Evolutionary conservation across 2,113 vertebrate genomes (phyloP).

Genomic region (Pachypanchax playfairii): DNA sequence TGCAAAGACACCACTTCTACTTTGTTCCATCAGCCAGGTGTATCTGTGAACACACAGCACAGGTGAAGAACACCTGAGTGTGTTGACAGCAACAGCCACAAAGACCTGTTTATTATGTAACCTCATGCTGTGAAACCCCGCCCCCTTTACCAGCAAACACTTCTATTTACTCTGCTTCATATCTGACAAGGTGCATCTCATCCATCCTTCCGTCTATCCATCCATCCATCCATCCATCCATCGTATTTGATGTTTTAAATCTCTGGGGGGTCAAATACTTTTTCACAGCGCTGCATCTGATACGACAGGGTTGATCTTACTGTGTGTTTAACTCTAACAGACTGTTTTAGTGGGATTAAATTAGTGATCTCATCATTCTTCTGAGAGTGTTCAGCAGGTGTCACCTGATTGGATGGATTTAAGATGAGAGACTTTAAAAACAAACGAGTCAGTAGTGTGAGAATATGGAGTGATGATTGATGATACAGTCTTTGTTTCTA

Average conservation of each 20-base stretch:
- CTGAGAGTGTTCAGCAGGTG: too few relatives aligned
- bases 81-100: not conserved
- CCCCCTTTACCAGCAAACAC: too few relatives aligned
- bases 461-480: not conserved
- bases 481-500: constrained; percentile 39
- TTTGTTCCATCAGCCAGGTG: not conserved
- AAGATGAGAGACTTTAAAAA: not conserved
- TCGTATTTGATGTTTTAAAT: too few relatives aligned
- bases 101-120: too few relatives aligned
- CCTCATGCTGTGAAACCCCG: constrained; percentile 10
- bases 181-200: constrained; percentile 12
- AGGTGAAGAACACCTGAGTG: constrained; percentile 8
- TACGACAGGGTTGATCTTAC: not conserved
- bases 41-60: not conserved
- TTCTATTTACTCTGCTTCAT: constrained; percentile 9
- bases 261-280: too few relatives aligned
- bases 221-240: too few relatives aligned
- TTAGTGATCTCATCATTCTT: too few relatives aligned
- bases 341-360: too few relatives aligned
- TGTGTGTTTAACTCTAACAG: too few relatives aligned
- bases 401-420: not conserved
- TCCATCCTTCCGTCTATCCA: too few relatives aligned
- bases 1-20: not conserved
- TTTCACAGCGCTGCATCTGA: too few relatives aligned
- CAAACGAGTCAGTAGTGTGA: not conserved